Evolutionary conservation across 2,797 vertebrate species (phyloP), one percentile per base, ranked within the genome.

Genomic region (Semotilus atromaculatus): DNA sequence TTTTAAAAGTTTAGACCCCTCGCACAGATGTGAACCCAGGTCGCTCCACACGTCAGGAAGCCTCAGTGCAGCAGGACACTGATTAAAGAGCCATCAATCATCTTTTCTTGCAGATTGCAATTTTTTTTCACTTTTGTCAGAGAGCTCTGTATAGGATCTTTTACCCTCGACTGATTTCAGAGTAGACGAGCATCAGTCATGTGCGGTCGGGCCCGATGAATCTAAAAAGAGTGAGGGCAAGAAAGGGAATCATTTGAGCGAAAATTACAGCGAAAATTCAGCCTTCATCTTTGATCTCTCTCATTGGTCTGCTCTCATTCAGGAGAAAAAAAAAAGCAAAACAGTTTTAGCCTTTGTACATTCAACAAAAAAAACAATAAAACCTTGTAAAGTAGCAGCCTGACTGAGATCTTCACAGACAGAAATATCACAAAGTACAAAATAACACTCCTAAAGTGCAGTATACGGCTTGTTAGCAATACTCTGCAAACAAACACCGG

Each of bases 81-180:
- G 86, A 88, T 88, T 87, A 88, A 81, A 85, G 72, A 80, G 68
- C 75, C 48, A 75, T 88, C 71, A 81, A 60, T 83, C 85, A 85
- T 48, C 31, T 73, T 80, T 64, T 66, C 48, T 29, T 45, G 26
- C 80, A 82, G 76, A 79, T 74, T 85, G 80, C 60, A 13, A 7
- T 83, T 80, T 55, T 67, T 62, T 11, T 5, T n/a, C n/a, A 43
- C 60, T 60, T 82, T 48, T 74, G 31, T 71, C 72, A 93, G 91
- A 82, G 89, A 92, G 91, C n/a, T 92, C 92, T 87, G 94, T 64
- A 93, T 93, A 93, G 90, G 92, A 90, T 91, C 91, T 93, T 93
- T 89, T 89, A 51, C 80, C 23, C 58, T 73, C 26, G 36, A 82
- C 23, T 82, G 75, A 85, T 83, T 75, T 70, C 38, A 53, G 21